Evolutionary conservation across 2,797 vertebrate species (phyloP).

Genomic region (Ctenochaetus hawaiiensis): DNA sequence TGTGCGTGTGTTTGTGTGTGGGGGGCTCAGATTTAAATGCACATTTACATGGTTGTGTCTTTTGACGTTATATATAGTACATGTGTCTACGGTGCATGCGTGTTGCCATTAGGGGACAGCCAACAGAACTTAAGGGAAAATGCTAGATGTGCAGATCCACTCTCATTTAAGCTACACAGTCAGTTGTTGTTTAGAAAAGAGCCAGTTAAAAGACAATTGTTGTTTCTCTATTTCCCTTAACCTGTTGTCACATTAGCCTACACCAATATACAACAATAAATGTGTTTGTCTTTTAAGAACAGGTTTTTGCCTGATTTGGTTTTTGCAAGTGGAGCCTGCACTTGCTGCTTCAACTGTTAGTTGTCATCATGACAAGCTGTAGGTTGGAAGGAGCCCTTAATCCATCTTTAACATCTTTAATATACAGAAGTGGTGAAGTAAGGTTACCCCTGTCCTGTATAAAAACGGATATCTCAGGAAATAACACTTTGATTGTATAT

Average conservation of each 20-base stretch:
- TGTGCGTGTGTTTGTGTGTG: constrained; percentile 21
- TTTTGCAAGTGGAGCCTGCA: constrained; percentile 21
- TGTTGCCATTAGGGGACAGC: background rate
- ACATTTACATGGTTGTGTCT: constrained; percentile 31
- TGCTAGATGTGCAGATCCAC: constrained; percentile 29
- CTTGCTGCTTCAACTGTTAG: constrained; percentile 12
- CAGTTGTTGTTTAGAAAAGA: constrained; percentile 19
- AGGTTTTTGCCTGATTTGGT: constrained; percentile 49
- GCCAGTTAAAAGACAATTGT: no score
- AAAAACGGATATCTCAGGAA: background rate
- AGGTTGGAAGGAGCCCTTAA: constrained; percentile 7
- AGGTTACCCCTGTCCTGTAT: constrained; percentile 1
- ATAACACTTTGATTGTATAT: constrained; percentile 6
- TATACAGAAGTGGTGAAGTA: constrained; percentile 25
- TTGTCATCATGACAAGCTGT: constrained; percentile 11
- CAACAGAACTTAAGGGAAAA: constrained; percentile 14
- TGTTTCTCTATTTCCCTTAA: constrained; percentile 20
- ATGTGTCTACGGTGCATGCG: constrained; percentile 3
- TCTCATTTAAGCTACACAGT: constrained; percentile 40
- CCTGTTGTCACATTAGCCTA: constrained; percentile 34
- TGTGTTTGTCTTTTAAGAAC: constrained; percentile 54
- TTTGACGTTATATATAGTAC: background rate
- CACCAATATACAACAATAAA: constrained; percentile 16
- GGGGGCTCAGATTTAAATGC: constrained; percentile 20
- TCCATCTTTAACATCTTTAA: background rate